Conservation (phyloP, 2,797 vertebrate genomes). For the Sebastes steindachneri region DNA sequence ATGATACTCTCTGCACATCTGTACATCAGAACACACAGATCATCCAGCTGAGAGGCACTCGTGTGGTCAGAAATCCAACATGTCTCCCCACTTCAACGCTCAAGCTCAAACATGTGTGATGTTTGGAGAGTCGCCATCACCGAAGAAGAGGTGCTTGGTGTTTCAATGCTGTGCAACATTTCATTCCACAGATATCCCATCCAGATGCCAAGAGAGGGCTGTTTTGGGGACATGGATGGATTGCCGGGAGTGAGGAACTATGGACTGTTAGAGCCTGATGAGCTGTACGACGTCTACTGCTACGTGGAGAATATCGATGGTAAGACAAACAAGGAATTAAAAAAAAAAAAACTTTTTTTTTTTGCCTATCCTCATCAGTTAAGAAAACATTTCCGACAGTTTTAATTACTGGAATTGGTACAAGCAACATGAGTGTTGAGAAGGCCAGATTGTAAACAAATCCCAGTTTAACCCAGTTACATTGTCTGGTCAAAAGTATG, state of each 20-base stretch:
- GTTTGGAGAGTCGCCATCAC: conserved; percentile 14
- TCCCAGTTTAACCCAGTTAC: neutral
- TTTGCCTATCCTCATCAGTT: neutral
- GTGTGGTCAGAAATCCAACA: neutral
- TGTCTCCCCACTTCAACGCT: conserved; percentile 4
- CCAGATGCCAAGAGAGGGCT: conserved; percentile 91
- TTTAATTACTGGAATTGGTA: neutral
- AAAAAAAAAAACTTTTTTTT: too few relatives aligned
- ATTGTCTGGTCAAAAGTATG: neutral
- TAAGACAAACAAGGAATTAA: conserved; percentile 56
- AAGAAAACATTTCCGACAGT: too few relatives aligned
- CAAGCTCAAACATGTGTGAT: neutral
- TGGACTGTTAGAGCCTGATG: conserved; percentile 86
- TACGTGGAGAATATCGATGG: conserved; percentile 91
- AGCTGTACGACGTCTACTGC: conserved; percentile 94
- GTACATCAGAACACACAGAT: too few relatives aligned
- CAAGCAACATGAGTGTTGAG: neutral
- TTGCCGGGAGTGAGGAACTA: conserved; percentile 92
- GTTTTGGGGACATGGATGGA: conserved; percentile 95
- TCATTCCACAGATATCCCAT: conserved; percentile 88
- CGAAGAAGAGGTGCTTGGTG: neutral
- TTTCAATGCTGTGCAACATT: conserved; percentile 10
- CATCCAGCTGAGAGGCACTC: too few relatives aligned
- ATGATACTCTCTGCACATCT: too few relatives aligned
- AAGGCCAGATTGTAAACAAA: too few relatives aligned